Evolutionary conservation across 2,888 invertebrate species (phyloP), one percentile per base, ranked within the genome.

Genomic region (Arge pagana): DNA sequence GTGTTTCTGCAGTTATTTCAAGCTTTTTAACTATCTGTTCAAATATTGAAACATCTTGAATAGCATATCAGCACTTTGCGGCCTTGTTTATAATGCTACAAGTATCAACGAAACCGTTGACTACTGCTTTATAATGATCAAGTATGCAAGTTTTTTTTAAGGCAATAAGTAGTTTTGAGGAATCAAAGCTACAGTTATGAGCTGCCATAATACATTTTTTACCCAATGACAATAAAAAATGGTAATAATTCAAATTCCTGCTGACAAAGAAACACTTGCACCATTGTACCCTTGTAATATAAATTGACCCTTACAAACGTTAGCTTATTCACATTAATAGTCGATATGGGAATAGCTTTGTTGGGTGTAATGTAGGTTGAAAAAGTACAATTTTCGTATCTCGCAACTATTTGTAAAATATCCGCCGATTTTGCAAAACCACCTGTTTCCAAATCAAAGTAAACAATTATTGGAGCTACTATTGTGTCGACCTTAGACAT

Each of bases 321-420:
- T 15, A 55, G 24, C 16, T 45, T n/a, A n/a, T 23, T 52, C 2
- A 40, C 45, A 36, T 37, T 13, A 11, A 40, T 18, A 4, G 50
- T 50, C 21, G n/a, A 3, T 39, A 10, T 11, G 4, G 30, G 19
- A 28, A 52, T 49, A 40, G 11, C 15, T 43, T 33, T 21, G 2
- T 15, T 43, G 26, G 49, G 52, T 4, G 31, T 43, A 13, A 50
- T 28, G 19, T 54, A 54, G 24, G 36, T 36, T 18, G 40, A 21
- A 40, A 48, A 54, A 21, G 18, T 15, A 16, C n/a, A 3, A 11
- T 48, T 23, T 3, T 23, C 2, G 16, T 8, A 13, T 21, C 26
- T 41, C 6, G 48, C 51, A n/a, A 48, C 54, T 19, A 54, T 51
- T 41, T 54, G 50, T 26, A 50, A 40, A 19, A 54, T 48, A 8